These are phyloP conservation scores for Phrynocephalus guinanensis DNA, from an alignment of 2,797 vertebrate species.

Conservation along the genomic window DNA sequence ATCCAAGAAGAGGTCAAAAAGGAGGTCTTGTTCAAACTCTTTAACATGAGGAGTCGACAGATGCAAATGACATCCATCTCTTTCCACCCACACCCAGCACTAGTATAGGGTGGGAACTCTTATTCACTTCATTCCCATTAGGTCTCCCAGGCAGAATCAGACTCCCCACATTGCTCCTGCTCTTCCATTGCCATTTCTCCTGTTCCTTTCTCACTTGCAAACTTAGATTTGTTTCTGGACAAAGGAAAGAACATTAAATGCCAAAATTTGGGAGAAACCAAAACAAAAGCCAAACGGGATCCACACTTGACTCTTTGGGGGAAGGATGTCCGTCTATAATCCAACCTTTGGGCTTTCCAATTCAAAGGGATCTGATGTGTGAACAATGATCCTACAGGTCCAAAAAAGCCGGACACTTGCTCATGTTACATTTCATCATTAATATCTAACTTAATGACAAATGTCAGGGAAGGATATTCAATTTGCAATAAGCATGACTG, in stretches of 20 bases:
- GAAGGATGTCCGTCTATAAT: background rate
- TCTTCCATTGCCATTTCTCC: background rate
- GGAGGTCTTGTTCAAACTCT: too few species aligned
- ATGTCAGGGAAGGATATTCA: background rate
- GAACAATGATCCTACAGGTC: background rate
- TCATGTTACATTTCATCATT: background rate
- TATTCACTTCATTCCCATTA: background rate
- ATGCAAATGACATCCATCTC: too few species aligned
- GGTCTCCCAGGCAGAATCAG: background rate
- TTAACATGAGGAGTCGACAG: too few species aligned
- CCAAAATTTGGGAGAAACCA: background rate
- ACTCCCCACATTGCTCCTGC: background rate
- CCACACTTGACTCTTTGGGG: background rate
- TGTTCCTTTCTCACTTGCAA: background rate
- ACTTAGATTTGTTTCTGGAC: background rate
- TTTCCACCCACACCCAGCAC: too few species aligned
- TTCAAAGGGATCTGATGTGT: background rate
- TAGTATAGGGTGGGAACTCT: background rate
- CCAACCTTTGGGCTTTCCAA: background rate
- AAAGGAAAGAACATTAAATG: background rate
- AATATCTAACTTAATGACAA: background rate
- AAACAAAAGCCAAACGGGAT: background rate
- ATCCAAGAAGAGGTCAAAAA: too few species aligned
- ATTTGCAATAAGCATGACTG: background rate
- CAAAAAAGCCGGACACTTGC: background rate